These are phyloP conservation scores for Aselliscus stoliczkanus DNA, from an alignment of 2,797 vertebrate genomes.

Conservation along the genomic window DNA sequence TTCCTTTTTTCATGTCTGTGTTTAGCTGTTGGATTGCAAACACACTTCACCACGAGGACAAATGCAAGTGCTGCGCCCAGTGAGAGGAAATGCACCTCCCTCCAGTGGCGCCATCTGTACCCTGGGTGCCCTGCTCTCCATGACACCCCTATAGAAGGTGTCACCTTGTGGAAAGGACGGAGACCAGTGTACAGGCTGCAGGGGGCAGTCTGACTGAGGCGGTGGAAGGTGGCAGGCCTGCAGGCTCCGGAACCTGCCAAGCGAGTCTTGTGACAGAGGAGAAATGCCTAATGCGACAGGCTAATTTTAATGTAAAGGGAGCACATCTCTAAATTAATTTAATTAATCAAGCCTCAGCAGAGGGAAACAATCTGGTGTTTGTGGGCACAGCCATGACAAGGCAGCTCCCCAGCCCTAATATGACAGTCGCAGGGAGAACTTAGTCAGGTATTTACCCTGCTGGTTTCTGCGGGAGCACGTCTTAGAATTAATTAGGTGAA, in stretches of 20 bases:
- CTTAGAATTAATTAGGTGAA: neutral
- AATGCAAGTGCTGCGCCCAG: no score
- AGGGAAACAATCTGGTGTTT: neutral
- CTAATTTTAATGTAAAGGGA: neutral
- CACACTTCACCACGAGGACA: no score
- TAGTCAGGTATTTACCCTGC: no score
- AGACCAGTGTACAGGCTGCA: fast-evolving
- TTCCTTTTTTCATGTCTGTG: no score
- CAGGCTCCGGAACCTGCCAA: neutral
- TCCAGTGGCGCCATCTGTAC: neutral
- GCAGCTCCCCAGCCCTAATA: fast-evolving
- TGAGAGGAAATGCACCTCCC: no score
- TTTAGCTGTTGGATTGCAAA: no score
- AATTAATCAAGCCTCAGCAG: neutral
- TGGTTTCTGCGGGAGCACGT: neutral
- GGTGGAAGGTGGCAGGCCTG: neutral
- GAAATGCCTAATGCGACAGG: fast-evolving
- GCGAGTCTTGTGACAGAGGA: fast-evolving
- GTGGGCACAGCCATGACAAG: neutral
- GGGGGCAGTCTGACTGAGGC: no score
- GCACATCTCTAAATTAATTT: neutral
- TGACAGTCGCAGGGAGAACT: fast-evolving
- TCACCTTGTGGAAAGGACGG: fast-evolving
- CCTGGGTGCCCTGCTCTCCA: fast-evolving
- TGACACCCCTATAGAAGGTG: fast-evolving